Evolutionary conservation across 2,797 vertebrate species (phyloP), one percentile per base, ranked within the genome.

Genomic region (Tympanoctomys barrerae): DNA sequence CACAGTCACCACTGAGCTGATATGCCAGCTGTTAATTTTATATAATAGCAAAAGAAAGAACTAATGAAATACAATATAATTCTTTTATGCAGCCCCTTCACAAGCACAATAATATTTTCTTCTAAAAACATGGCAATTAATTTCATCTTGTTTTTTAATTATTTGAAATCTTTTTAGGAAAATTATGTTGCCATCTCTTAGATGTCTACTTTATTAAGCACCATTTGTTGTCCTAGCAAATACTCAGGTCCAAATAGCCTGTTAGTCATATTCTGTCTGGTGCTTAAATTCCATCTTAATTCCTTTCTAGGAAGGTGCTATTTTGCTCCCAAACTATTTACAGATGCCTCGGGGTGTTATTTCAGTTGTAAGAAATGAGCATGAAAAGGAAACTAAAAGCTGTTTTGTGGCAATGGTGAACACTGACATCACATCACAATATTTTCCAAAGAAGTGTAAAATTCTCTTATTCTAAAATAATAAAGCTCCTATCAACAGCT

Each of bases 191-290:
- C 57, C 7, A 70, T 93, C 46, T 61, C 46, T 84, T 71, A 5
- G 12, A 83, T 81, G 1, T 19, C 14, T 90, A 75, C 6, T 49
- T 88, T 68, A 89, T 78, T 42, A 94, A 70, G 28, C 13, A 94
- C 87, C 5, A 73, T 19, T 46, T 70, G 95, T 46, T 70, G 95
- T 90, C n/a, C 36, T 87, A 64, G 83, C 16, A 88, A 82, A n/a
- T 75, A 64, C 75, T 75, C 3, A 82, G 1, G 28, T 79, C 4
- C 52, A 94, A 87, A 73, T 82, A 66, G 6, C 93, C 77, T 80
- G 21, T 52, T 92, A 54, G 42, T 90, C 77, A 68, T 66, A 90
- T 70, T 70, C 83, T 33, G 9, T 1, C 24, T 94, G 70, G 46
- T 42, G 5, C 5, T 87, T 90, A 11, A 91, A 52, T 54, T 88